phyloP scores from a whole-genome alignment of 2,888 invertebrate genomes.

The Dynastes grantii region DNA sequence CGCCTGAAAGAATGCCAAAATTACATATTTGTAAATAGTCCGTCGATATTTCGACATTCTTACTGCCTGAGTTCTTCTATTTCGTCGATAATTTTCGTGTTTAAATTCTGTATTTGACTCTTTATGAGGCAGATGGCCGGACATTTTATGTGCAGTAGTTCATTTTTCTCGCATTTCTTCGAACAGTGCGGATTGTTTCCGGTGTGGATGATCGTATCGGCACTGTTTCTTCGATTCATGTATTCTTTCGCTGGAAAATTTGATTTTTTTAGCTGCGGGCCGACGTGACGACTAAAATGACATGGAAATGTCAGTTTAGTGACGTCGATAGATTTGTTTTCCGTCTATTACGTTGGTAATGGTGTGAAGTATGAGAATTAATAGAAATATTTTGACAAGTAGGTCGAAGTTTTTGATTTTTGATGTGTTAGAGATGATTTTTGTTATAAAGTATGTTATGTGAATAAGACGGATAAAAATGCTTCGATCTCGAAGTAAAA shows the following conservation, averaged over 20 bases:
- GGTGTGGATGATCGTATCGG: background rate
- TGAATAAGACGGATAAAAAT: too few relatives aligned
- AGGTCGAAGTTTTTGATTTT: too few relatives aligned
- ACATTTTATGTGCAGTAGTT: slow-evolving; percentile 54
- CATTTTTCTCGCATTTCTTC: background rate
- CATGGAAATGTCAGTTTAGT: slow-evolving; percentile 44
- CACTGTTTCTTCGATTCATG: slow-evolving; percentile 35
- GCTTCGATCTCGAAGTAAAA: too few relatives aligned
- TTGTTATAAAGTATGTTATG: too few relatives aligned
- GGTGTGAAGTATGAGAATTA: background rate
- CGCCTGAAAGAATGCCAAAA: slow-evolving; percentile 39
- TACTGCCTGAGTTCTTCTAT: slow-evolving; percentile 39
- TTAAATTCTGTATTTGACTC: slow-evolving; percentile 50
- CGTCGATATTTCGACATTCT: background rate
- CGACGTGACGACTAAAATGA: slow-evolving; percentile 38
- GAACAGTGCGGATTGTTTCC: background rate
- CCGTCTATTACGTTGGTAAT: background rate
- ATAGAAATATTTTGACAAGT: too few relatives aligned
- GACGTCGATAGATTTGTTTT: background rate
- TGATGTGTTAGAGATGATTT: too few relatives aligned
- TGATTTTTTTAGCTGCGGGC: slow-evolving; percentile 12
- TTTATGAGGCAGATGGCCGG: slow-evolving; percentile 53
- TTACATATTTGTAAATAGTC: background rate
- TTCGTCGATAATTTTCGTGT: slow-evolving; percentile 43
- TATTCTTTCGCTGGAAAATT: slow-evolving; percentile 31